Base-by-base conservation (phyloP, 35 echinoderm and acorn worm genomes). In the Hemicentrotus pulcherrimus region DNA sequence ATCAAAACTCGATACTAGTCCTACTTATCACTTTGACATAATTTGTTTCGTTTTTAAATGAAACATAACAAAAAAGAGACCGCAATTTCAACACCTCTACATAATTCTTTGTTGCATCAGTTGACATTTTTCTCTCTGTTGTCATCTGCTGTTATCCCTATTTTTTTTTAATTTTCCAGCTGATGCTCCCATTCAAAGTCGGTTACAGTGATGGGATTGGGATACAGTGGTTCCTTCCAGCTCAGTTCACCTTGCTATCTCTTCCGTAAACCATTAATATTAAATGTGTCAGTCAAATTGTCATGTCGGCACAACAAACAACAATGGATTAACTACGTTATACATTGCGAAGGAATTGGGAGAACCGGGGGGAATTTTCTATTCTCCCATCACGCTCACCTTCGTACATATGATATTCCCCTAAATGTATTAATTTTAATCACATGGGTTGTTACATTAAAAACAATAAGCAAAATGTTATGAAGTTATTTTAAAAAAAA, bases 241-340 rank as follows among this genome's bases (percentile, higher is more conserved):
- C 1, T 10, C 32, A 47, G 4, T 41, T 3, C 14, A 22, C 46
- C 32, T 15, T 78, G 32, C n/a, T 47, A 90, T 90, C 88, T 90
- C 16, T 90, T 41, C 88, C 46, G 88, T 47, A 90, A 90, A 90
- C 88, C 88, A 90, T 90, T 90, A 90, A 90, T 90, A 90, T 45
- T 41, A 47, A 32, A 90, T 90, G 88, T 90, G 88, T 90, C 88
- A 30, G 32, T 90, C 88, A 90, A 90, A 90, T 90, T 90, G 88
- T 45, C 32, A 90, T 90, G 88, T 90, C 88, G 88, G 88, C 46
- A 90, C 32, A 90, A 3, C 12, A 90, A 32, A 90, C 19, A 78
- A 22, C 22, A n/a, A 24, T 22, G 65, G 65, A 78, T 78, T 78
- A 78, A 78, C 65, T 28, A 11, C 19, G 65, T n/a, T n/a, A 22